Conservation (phyloP, 2,888 invertebrate genomes). For the Perithous albicinctus region DNA sequence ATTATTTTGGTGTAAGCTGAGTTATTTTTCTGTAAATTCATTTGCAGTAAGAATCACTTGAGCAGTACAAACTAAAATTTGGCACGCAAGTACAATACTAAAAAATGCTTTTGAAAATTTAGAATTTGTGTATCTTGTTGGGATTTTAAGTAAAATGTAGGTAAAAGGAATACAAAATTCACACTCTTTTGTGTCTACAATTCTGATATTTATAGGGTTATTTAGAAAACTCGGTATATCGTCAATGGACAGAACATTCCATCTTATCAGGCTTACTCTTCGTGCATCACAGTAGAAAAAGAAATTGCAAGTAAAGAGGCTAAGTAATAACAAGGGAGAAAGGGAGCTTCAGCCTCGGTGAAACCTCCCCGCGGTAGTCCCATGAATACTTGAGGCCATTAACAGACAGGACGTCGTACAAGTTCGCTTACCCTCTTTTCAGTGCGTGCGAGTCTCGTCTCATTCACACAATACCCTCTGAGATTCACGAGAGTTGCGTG, state of each 20-base stretch:
- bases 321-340: slow-evolving; percentile 24
- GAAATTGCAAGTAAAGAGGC: neutral
- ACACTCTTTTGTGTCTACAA: neutral
- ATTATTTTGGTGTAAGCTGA: too few species aligned
- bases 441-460: slow-evolving; percentile 41
- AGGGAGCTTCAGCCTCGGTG: slow-evolving; percentile 60
- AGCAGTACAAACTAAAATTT: too few species aligned
- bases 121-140: neutral
- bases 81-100: too few species aligned
- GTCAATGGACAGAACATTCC: neutral
- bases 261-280: neutral
- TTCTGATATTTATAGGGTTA: neutral
- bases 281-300: neutral
- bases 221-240: neutral
- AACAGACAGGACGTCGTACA: slow-evolving; percentile 75
- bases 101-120: neutral
- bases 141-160: neutral
- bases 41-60: too few species aligned
- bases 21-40: too few species aligned
- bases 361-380: slow-evolving; percentile 64
- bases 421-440: slow-evolving; percentile 69
- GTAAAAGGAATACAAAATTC: neutral
- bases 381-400: slow-evolving; percentile 74
- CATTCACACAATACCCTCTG: slow-evolving; percentile 52
- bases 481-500: slow-evolving; percentile 5